These are phyloP conservation scores for Panagrolaimus sp. DNA, from an alignment of 1,140 invertebrate species.

Conservation along the genomic window DNA sequence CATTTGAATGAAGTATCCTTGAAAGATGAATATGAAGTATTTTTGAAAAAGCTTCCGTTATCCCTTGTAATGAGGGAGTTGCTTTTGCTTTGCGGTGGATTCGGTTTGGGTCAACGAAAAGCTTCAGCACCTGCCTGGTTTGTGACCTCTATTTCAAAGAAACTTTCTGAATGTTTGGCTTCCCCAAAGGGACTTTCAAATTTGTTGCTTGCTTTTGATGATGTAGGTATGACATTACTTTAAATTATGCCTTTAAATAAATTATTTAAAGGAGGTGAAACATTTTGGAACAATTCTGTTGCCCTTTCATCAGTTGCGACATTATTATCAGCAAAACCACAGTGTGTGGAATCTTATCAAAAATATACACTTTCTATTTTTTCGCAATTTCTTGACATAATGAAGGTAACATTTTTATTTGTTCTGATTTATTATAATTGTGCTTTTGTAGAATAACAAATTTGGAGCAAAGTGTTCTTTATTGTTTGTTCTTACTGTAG, in stretches of 20 bases:
- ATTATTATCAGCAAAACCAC: background rate
- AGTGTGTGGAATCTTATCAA: background rate
- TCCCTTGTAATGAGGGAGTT: background rate
- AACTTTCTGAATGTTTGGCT: background rate
- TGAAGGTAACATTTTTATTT: slow-evolving; percentile 2
- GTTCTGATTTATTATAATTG: background rate
- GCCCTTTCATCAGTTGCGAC: background rate
- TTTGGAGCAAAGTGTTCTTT: background rate
- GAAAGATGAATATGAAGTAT: background rate
- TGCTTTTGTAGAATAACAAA: background rate
- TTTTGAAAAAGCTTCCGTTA: background rate
- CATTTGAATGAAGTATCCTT: background rate
- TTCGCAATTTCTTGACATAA: slow-evolving; percentile 1
- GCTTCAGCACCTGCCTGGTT: slow-evolving; percentile 2
- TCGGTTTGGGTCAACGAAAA: background rate
- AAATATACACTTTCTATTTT: slow-evolving; percentile 3
- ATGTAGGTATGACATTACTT: slow-evolving; percentile 1
- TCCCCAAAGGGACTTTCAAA: background rate
- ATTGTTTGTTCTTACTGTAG: background rate
- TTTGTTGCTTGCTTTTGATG: background rate
- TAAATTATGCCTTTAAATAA: too few relatives aligned
- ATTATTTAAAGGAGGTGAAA: slow-evolving; percentile 13
- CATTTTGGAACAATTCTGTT: background rate
- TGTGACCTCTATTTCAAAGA: background rate
- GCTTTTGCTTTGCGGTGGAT: background rate